Conservation (phyloP, 1,140 invertebrate genomes). For the Paramacrobiotus metropolitanus region DNA sequence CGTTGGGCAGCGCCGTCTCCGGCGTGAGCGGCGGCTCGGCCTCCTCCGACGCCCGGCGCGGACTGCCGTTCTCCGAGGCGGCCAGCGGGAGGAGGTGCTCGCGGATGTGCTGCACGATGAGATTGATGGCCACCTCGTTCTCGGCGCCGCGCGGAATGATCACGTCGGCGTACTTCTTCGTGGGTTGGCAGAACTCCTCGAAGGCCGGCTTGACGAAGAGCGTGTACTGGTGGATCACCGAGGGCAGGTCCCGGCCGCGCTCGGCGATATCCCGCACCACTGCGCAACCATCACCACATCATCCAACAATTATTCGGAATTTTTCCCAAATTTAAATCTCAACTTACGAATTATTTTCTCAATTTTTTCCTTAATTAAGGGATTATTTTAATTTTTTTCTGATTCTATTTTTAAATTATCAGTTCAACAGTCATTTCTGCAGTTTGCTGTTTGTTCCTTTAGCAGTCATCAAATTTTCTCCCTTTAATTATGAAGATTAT, state of each 20-base stretch:
- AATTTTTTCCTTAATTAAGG: no score
- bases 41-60: background rate
- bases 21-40: no score
- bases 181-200: constrained; percentile 97
- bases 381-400: no score
- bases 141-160: constrained; percentile 93
- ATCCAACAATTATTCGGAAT: no score
- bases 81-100: constrained; percentile 43
- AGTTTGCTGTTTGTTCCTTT: no score
- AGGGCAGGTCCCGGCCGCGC: constrained; percentile 68
- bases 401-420: no score
- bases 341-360: no score
- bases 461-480: no score
- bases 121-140: constrained; percentile 89
- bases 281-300: constrained; percentile 25
- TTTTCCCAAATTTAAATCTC: no score
- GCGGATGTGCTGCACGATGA: constrained; percentile 94
- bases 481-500: no score
- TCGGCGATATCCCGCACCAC: constrained; percentile 83
- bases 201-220: constrained; percentile 94
- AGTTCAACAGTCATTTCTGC: no score
- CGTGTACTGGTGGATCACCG: constrained; percentile 86
- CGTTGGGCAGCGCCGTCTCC: no score
- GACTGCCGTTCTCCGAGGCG: constrained; percentile 5
- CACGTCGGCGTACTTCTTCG: constrained; percentile 98